These are phyloP conservation scores for Podarcis muralis DNA, from an alignment of 2,113 vertebrate species.

Conservation along the genomic window DNA sequence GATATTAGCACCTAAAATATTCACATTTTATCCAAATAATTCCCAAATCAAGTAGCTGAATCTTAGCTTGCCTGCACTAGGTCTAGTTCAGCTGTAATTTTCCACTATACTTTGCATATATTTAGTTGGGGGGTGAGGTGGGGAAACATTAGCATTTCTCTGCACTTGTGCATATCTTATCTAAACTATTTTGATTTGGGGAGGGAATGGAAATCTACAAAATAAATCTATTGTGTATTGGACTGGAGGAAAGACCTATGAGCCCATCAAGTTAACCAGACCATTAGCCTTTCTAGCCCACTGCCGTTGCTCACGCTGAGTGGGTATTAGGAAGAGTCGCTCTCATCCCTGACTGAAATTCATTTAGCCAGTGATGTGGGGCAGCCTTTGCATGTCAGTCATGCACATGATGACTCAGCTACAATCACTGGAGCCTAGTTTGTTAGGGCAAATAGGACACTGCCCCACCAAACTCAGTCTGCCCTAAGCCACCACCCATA, in stretches of 20 bases:
- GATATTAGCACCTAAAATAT: neutral
- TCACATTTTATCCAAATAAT: neutral
- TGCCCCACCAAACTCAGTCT: no score
- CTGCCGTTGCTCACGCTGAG: no score
- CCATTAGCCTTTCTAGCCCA: neutral
- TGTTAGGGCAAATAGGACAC: no score
- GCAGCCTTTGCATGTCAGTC: neutral
- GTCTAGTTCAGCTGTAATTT: neutral
- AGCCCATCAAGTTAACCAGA: no score
- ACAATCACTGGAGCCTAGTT: no score
- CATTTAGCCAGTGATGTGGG: neutral
- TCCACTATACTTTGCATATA: neutral
- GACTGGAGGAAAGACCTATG: rapidly evolving
- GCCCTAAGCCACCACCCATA: no score
- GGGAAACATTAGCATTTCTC: neutral
- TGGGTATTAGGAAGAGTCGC: neutral
- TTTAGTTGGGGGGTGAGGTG: neutral
- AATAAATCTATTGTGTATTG: neutral
- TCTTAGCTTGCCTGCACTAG: neutral
- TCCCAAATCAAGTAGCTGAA: neutral
- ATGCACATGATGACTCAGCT: neutral
- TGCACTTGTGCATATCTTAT: neutral
- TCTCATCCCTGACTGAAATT: neutral
- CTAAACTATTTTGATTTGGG: neutral
- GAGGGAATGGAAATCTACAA: neutral